phyloP scores from a whole-genome alignment of 1,140 invertebrate species.

The Temnothorax curvispinosus region DNA sequence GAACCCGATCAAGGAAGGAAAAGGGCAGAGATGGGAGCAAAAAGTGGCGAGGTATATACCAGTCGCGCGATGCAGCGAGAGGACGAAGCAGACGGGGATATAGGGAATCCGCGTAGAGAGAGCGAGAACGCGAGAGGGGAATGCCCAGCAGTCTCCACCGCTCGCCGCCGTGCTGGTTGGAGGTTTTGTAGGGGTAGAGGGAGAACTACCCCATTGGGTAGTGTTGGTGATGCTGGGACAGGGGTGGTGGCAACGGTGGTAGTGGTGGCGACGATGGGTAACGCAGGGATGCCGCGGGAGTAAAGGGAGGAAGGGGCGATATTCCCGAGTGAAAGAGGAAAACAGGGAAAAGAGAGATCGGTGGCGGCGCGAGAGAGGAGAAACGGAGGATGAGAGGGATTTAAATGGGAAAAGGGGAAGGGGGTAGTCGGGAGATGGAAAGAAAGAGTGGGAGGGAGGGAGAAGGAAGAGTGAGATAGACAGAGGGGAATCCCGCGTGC shows the following conservation, averaged over 20 bases:
- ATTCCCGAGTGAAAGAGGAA: constrained; percentile 47
- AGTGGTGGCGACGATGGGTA: constrained; percentile 7
- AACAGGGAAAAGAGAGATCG: constrained; percentile 58
- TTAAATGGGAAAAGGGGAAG: constrained; percentile 33
- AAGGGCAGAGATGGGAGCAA: constrained; percentile 53
- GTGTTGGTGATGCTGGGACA: constrained; percentile 56
- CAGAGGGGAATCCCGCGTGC: constrained; percentile 68
- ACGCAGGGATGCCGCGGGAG: constrained; percentile 7
- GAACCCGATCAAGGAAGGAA: constrained; percentile 48
- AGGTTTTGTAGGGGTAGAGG: constrained; percentile 28
- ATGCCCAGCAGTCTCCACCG: constrained; percentile 56
- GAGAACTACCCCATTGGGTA: constrained; percentile 27
- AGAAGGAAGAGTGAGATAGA: constrained; percentile 4
- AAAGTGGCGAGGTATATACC: constrained; percentile 46
- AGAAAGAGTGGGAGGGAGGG: constrained; percentile 7
- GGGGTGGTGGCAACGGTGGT: constrained; percentile 5
- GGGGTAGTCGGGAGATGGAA: constrained; percentile 5
- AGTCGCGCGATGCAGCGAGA: constrained; percentile 42
- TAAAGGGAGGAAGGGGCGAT: background rate
- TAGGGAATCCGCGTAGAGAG: constrained; percentile 29
- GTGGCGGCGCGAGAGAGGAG: background rate
- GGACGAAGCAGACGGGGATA: constrained; percentile 45
- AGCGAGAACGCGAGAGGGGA: constrained; percentile 18
- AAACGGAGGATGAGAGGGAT: constrained; percentile 53
- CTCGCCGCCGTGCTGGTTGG: constrained; percentile 42